Base-by-base conservation (phyloP, 2,888 invertebrate species). In the Cremastobaeus sp. region DNA sequence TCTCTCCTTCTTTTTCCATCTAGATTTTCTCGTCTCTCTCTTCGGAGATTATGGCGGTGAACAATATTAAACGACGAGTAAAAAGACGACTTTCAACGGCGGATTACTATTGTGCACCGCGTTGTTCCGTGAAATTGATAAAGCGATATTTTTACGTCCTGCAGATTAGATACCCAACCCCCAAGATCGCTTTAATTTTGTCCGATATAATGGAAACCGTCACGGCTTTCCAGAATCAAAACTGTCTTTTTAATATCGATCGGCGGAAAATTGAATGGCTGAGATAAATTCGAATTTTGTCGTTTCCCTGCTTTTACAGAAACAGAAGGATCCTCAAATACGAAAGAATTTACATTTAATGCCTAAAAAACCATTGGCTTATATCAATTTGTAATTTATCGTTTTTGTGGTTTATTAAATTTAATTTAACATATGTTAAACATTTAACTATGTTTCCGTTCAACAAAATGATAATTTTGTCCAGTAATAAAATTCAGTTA, bases 31-130 rank as follows among this genome's bases (percentile, higher is more conserved):
- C 28, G 9, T n/a, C 43, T 47, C 12, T 39, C 57, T 52, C 47
- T 59, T 37, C 43, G 12, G 79, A 82, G 83, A 83, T 84, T 84
- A 84, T 80, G 78, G 79, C 78, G 59, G 79, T 78, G 83, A 78
- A 82, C 84, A 84, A 84, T 84, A 84, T 84, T 84, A 84, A 85
- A 82, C 83, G 81, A 77, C 78, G 79, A 83, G 79, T 80, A 84
- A 85, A 85, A 85, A 83, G 83, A 84, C 83, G 83, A 85, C 79
- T 79, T 78, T 76, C 77, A 75, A 81, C 80, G 78, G 72, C 78
- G 83, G 83, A 83, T 83, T 82, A 83, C 78, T 76, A 77, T 60
- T 52, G 55, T 62, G 71, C 68, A 82, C 82, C 81, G 80, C 82
- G 83, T 78, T 83, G 80, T 83, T 78, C 83, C 83, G 82, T 83